Conservation (phyloP, 2,797 vertebrate genomes). For the Eleutherodactylus coqui region DNA sequence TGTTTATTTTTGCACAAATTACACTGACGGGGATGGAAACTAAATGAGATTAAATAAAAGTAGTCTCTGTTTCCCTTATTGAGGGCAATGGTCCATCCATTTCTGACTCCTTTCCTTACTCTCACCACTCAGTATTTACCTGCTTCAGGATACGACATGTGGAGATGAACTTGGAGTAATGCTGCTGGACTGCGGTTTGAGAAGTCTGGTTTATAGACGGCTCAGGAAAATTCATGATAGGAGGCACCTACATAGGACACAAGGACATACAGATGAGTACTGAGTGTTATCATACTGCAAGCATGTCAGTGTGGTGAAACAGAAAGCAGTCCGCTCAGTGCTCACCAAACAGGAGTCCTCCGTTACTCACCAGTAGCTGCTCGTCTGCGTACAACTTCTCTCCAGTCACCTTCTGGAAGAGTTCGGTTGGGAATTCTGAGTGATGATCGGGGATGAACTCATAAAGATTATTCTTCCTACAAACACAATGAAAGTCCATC, state of each 20-base stretch:
- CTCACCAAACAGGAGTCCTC: background rate
- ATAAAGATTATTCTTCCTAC: slow-evolving; percentile 56
- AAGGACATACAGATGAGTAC: background rate
- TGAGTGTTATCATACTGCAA: slow-evolving; percentile 35
- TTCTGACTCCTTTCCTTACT: background rate
- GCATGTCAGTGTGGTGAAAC: background rate
- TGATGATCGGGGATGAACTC: slow-evolving; percentile 44
- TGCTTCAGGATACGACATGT: slow-evolving; percentile 79
- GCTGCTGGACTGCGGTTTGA: slow-evolving; percentile 77
- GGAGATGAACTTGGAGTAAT: slow-evolving; percentile 73
- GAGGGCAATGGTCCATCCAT: too few relatives aligned
- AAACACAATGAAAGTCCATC: background rate
- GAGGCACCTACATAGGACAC: slow-evolving; percentile 75
- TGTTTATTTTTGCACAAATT: background rate
- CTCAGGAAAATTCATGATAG: slow-evolving; percentile 79
- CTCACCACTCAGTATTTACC: slow-evolving; percentile 68
- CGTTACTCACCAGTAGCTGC: slow-evolving; percentile 52
- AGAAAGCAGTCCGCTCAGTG: background rate
- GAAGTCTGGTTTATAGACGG: slow-evolving; percentile 72
- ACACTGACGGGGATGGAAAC: too few relatives aligned
- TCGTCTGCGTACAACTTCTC: slow-evolving; percentile 62
- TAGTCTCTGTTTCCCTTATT: too few relatives aligned
- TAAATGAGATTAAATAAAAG: too few relatives aligned
- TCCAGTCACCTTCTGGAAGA: slow-evolving; percentile 43
- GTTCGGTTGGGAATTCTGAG: slow-evolving; percentile 31